Evolutionary conservation across 1,140 invertebrate species (phyloP), one percentile per base, ranked within the genome.

Genomic region (Drosophila ambigua): DNA sequence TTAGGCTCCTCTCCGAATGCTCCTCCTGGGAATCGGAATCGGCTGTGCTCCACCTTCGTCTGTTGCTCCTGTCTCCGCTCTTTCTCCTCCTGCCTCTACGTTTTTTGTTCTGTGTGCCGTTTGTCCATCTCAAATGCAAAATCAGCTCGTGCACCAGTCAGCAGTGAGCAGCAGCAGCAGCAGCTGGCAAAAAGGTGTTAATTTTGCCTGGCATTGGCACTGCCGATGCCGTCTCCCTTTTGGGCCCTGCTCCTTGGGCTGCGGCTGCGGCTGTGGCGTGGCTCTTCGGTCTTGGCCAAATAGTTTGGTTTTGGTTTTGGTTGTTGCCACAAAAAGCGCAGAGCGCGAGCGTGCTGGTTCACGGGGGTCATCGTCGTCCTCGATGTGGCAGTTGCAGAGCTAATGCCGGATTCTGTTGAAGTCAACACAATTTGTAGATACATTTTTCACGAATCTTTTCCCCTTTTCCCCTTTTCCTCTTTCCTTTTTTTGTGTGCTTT

Each of bases 271-370:
- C 35, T 13, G 16, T n/a, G 35, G 35, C 35, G 35, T 39, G 35
- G 35, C 35, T 43, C 24, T 28, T n/a, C 24, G 23, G 20, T 35
- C 62, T 58, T 79, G 49, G 59, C 80, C 80, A 84, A 84, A 84
- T 84, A 84, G 72, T 85, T 84, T 44, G 26, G 24, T 35, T 20
- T 20, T 20, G 20, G 20, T 20, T 20, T 20, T 20, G 20, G 20
- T 2, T 20, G 20, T 82, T 69, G 80, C 82, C 83, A 58, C 60
- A 82, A 77, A 63, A 68, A 73, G 43, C 60, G 73, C 60, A 71
- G 53, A 71, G 51, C 75, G 83, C 79, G 83, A 87, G 72, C 84
- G 83, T 88, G 83, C 83, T 88, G 83, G 83, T 89, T 88, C 84
- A 88, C 26, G 24, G 54, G 68, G 83, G 83, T 88, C 82, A 87